phyloP scores from a whole-genome alignment of 2,113 vertebrate species.

The Elephantulus edwardii region DNA sequence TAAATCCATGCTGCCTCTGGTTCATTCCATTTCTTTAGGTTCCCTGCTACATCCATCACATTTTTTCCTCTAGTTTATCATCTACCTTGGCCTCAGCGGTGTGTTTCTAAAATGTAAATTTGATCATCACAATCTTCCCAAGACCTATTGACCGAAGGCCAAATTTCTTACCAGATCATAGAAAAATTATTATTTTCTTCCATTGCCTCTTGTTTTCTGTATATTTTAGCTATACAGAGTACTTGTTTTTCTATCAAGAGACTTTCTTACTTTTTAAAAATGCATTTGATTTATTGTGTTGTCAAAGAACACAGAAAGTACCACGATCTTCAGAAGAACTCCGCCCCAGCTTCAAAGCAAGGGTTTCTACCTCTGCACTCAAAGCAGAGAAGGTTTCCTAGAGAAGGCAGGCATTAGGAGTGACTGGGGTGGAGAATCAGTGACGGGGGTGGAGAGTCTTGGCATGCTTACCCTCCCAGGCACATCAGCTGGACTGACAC shows the following conservation, averaged over 20 bases:
- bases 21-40: neutral
- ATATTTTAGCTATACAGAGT: neutral
- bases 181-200: neutral
- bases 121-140: neutral
- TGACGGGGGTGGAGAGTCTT: too few relatives aligned
- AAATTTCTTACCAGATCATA: neutral
- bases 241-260: neutral
- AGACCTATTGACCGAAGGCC: neutral
- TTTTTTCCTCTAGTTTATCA: neutral
- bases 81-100: neutral
- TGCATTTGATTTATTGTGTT: too few relatives aligned
- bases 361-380: too few relatives aligned
- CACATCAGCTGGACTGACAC: too few relatives aligned
- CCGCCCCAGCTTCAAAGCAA: too few relatives aligned
- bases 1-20: neutral
- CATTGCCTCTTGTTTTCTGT: neutral
- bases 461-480: too few relatives aligned
- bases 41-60: neutral
- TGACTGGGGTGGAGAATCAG: too few relatives aligned
- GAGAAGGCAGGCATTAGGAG: too few relatives aligned
- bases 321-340: too few relatives aligned
- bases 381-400: too few relatives aligned
- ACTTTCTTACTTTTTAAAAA: too few relatives aligned
- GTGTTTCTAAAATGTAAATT: neutral
- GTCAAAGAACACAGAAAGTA: too few relatives aligned